A percentile compares a stretch with the other conserved stretches of the same genome.
Evolutionary conservation across 1,140 invertebrate genomes (phyloP).

Genomic region (Brachionus plicatilis): DNA sequence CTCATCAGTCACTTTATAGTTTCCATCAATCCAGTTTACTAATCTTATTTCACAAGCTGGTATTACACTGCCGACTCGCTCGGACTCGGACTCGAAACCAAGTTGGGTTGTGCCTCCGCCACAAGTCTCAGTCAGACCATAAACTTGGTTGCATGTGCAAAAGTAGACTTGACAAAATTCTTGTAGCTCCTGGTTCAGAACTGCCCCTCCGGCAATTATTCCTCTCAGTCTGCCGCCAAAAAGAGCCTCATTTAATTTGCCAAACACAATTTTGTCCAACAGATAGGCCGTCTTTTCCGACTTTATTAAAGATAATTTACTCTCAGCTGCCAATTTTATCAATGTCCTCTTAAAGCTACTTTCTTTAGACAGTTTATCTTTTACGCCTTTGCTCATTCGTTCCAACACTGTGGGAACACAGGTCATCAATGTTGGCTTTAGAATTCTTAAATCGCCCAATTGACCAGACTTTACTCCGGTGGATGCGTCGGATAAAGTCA

Average conservation of each 20-base stretch:
- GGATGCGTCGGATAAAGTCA: slow-evolving; percentile 86
- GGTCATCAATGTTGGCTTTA: slow-evolving; percentile 86
- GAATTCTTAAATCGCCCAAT: slow-evolving; percentile 74
- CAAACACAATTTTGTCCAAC: not conserved
- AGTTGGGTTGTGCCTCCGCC: slow-evolving; percentile 85
- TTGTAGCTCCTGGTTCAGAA: slow-evolving; percentile 88
- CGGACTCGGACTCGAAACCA: slow-evolving; percentile 66
- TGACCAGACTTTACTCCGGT: slow-evolving; percentile 85
- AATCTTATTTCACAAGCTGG: slow-evolving; percentile 77
- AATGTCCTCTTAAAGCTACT: slow-evolving; percentile 69
- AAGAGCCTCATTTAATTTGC: not conserved
- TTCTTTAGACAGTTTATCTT: slow-evolving; percentile 76
- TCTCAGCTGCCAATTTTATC: slow-evolving; percentile 72
- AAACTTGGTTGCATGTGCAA: slow-evolving; percentile 85
- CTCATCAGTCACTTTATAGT: slow-evolving; percentile 79
- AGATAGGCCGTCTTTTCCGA: not conserved
- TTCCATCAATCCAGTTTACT: slow-evolving; percentile 87
- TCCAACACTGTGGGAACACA: slow-evolving; percentile 92
- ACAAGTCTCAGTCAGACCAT: slow-evolving; percentile 92
- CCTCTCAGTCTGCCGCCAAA: slow-evolving; percentile 78
- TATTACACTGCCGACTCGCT: slow-evolving; percentile 81
- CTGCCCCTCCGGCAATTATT: slow-evolving; percentile 85
- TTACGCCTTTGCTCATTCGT: slow-evolving; percentile 87
- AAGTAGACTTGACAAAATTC: slow-evolving; percentile 86
- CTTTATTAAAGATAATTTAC: slow-evolving; percentile 51